A percentile compares a stretch with the other conserved stretches of the same genome.
phyloP scores from a whole-genome alignment of 2,888 invertebrate species.

The Xestia ashworthii region DNA sequence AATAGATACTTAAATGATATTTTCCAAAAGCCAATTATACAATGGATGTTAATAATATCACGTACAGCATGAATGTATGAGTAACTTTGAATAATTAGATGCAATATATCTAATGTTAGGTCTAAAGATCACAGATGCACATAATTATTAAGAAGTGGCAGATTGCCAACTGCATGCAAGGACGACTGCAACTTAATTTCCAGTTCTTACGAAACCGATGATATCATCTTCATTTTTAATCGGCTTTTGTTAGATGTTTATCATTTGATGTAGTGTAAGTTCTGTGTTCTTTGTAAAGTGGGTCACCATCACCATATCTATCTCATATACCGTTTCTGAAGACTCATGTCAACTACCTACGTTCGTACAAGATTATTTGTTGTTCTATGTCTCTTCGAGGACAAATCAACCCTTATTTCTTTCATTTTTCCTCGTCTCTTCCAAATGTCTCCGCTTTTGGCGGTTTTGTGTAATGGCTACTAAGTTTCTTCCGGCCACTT shows the following conservation, averaged over 20 bases:
- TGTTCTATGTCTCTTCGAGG: neutral
- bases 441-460: neutral
- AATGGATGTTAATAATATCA: slow-evolving; percentile 16
- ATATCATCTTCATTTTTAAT: slow-evolving; percentile 35
- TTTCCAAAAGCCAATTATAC: neutral
- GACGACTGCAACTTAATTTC: slow-evolving; percentile 40
- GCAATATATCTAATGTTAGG: slow-evolving; percentile 21
- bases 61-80: neutral
- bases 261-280: neutral
- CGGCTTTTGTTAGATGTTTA: neutral
- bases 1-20: neutral
- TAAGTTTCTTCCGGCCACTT: neutral
- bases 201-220: slow-evolving; percentile 33
- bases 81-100: slow-evolving; percentile 32
- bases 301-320: no score
- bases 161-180: slow-evolving; percentile 54
- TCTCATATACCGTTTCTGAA: neutral
- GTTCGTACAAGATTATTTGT: neutral
- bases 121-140: slow-evolving; percentile 55
- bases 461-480: neutral
- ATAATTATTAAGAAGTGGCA: slow-evolving; percentile 42
- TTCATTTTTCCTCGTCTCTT: neutral
- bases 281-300: neutral
- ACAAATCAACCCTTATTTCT: neutral
- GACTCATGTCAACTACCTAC: neutral